Conservation (phyloP, 2,888 invertebrate genomes). For the Elmis aenea region DNA sequence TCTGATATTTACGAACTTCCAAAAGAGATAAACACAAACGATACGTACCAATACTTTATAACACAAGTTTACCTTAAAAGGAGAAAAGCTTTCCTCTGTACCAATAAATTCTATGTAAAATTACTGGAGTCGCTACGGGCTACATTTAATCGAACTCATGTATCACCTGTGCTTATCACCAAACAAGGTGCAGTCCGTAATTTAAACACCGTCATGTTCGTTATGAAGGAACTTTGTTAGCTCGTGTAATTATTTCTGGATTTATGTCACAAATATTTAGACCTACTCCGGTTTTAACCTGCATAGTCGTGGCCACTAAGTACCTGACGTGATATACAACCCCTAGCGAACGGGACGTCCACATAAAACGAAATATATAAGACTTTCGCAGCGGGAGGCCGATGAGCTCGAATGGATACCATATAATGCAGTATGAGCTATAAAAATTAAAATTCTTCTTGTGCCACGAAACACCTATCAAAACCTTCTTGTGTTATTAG, state of each 20-base stretch:
- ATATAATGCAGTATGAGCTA: slow-evolving; percentile 22
- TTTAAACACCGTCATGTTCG: slow-evolving; percentile 15
- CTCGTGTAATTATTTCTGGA: slow-evolving; percentile 28
- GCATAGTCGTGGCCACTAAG: slow-evolving; percentile 24
- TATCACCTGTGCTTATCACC: too few species aligned
- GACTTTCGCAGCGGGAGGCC: slow-evolving; percentile 26
- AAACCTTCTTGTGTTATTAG: slow-evolving; percentile 28
- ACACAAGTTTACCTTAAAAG: too few species aligned
- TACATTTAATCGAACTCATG: slow-evolving; percentile 8
- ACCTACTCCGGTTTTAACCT: slow-evolving; percentile 24
- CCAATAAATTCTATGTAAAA: slow-evolving; percentile 11
- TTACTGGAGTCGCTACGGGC: slow-evolving; percentile 10
- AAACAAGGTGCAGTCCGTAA: slow-evolving; percentile 6
- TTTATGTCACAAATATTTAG: slow-evolving; percentile 28
- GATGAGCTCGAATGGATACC: slow-evolving; percentile 18
- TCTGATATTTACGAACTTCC: too few species aligned
- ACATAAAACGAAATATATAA: slow-evolving; percentile 31
- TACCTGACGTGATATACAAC: slow-evolving; percentile 29
- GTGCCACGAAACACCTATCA: slow-evolving; percentile 30
- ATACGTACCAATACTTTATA: too few species aligned
- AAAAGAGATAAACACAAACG: too few species aligned
- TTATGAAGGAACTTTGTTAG: slow-evolving; percentile 23
- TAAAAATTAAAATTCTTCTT: slow-evolving; percentile 31
- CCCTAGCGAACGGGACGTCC: slow-evolving; percentile 28
- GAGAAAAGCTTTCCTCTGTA: too few species aligned